Evolutionary conservation across 2,888 invertebrate species (phyloP).

Genomic region (Volucella inanis): DNA sequence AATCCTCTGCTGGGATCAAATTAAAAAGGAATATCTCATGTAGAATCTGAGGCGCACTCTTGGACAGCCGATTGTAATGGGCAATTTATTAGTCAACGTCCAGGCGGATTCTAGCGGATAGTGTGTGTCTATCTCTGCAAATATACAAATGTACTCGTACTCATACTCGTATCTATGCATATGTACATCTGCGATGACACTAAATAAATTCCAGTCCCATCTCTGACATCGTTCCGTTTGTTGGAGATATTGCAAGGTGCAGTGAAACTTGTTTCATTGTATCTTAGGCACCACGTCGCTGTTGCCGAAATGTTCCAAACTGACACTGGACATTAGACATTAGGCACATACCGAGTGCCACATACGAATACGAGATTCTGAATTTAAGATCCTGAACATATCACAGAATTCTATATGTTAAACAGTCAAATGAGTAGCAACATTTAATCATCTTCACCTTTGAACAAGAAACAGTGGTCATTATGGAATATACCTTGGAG

Average conservation of each 20-base stretch:
- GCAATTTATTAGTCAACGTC: constrained; percentile 69
- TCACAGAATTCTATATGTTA: constrained; percentile 30
- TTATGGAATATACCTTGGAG: constrained; percentile 57
- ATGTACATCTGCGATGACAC: constrained; percentile 72
- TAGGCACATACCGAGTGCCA: not conserved
- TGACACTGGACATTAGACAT: constrained; percentile 18
- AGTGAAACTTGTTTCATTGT: constrained; percentile 62
- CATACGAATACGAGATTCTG: no score
- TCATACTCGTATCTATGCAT: constrained; percentile 37
- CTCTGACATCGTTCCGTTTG: constrained; percentile 57
- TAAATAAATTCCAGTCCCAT: constrained; percentile 71
- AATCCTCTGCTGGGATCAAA: constrained; percentile 57
- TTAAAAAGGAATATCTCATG: constrained; percentile 74
- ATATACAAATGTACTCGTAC: not conserved
- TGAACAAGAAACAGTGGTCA: constrained; percentile 64
- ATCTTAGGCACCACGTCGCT: constrained; percentile 21
- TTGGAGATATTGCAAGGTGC: constrained; percentile 59
- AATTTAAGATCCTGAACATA: not conserved
- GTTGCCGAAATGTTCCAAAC: constrained; percentile 46
- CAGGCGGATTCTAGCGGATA: constrained; percentile 22
- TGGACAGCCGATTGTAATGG: constrained; percentile 70
- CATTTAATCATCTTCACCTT: constrained; percentile 74
- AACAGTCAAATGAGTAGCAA: constrained; percentile 64
- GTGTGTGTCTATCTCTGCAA: constrained; percentile 22
- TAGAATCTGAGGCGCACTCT: constrained; percentile 56